phyloP scores from a whole-genome alignment of 2,113 vertebrate genomes.

The Phaethornis superciliosus region DNA sequence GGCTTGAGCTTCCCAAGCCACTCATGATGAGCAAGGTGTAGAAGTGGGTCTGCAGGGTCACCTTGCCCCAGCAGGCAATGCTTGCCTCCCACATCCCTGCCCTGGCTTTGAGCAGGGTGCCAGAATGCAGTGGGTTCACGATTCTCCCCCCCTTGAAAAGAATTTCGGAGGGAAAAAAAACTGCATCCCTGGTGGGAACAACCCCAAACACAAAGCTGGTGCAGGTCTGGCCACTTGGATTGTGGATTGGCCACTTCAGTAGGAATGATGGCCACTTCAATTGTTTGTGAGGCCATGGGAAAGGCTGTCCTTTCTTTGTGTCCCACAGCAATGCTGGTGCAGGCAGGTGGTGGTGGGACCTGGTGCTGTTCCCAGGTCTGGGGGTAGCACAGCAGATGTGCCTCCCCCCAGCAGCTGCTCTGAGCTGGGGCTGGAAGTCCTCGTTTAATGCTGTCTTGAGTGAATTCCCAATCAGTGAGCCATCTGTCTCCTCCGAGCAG shows the following conservation, averaged over 20 bases:
- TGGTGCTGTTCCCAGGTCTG: rapidly evolving
- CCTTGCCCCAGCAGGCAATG: background rate
- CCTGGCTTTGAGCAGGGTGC: rapidly evolving
- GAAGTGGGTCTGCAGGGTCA: background rate
- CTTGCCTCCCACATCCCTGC: background rate
- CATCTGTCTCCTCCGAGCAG: background rate
- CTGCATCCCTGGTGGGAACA: background rate
- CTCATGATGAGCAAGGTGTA: rapidly evolving
- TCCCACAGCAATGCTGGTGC: rapidly evolving
- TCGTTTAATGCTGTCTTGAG: background rate
- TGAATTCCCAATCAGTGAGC: background rate
- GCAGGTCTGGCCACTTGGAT: background rate
- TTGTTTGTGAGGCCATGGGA: rapidly evolving
- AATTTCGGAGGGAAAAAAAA: background rate
- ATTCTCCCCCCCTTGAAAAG: background rate
- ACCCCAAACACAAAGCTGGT: background rate
- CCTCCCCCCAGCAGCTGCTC: background rate
- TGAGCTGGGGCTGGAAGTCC: background rate
- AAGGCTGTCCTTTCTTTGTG: rapidly evolving
- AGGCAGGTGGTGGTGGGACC: background rate
- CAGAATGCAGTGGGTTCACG: rapidly evolving
- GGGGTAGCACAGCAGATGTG: background rate
- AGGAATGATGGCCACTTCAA: background rate
- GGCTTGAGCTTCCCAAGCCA: background rate
- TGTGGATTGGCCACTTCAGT: too few relatives aligned